Base-by-base conservation (phyloP, 2,888 invertebrate genomes). In the Monoplex corrugatus region DNA sequence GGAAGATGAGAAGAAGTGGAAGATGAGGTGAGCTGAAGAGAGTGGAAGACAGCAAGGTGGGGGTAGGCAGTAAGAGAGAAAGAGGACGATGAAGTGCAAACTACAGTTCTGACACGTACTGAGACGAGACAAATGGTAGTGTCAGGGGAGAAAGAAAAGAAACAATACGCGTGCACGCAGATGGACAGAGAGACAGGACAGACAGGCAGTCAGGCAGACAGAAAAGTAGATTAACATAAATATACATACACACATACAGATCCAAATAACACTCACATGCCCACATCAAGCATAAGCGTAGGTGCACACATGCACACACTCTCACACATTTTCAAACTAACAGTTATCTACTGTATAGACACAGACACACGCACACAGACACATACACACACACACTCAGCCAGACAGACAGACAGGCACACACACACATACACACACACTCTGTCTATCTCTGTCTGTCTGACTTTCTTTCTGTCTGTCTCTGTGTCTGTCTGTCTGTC, bases 211-310 rank as follows among this genome's bases (percentile, higher is more conserved):
- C 32, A 84, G 45, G 5, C 44, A 43, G 28, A 10, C 68, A 68
- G 28, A 68, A 23, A 1, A 2, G n/a, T n/a, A 19, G 28, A 19
- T n/a, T 19, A 19, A 19, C 63, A 63, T 23, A 63, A 16, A 63
- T 23, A 63, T 23, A 63, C 63, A 63, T 23, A 63, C 19, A n/a
- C 32, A 32, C 8, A 78, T 19, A 78, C 5, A 2, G 19, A 32
- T 35, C 19, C 78, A 44, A 44, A 1, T 45, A 43, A 84, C 44
- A 32, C 84, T 44, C 44, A 84, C 84, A 44, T 28, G 45, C 84
- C 43, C 44, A 45, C 84, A 84, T n/a, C 84, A 84, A 44, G 8
- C 43, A 84, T 45, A 84, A 44, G n/a, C 45, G 45, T 45, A 45
- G 28, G 32, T 45, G 13, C 35, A 32, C 84, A 84, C 83, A 40